phyloP scores from a whole-genome alignment of 23 tunicate genomes.

The Aplidium turbinatum region DNA sequence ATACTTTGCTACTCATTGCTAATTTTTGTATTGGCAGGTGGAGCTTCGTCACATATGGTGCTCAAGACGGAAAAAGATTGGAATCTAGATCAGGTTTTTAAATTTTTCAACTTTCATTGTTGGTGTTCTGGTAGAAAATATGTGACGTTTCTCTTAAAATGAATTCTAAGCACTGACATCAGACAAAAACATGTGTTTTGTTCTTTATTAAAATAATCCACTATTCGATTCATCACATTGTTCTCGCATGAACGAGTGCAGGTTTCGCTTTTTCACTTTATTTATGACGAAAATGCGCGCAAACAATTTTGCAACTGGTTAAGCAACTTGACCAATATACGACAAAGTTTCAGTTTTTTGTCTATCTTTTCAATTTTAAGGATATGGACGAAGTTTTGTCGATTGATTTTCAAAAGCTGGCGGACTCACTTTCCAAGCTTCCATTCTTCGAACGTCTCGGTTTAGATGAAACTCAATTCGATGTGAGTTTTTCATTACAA shows the following conservation, averaged over 20 bases:
- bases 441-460: constrained; percentile 47
- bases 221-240: too few relatives aligned
- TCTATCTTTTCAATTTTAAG: too few relatives aligned
- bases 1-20: too few relatives aligned
- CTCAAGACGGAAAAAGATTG: constrained; percentile 23
- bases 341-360: neutral
- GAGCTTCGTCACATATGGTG: constrained; percentile 16
- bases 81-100: constrained; percentile 15
- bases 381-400: constrained; percentile 33
- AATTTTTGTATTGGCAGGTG: constrained; percentile 30
- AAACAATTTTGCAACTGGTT: neutral
- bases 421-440: constrained; percentile 21
- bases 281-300: neutral
- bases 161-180: too few relatives aligned
- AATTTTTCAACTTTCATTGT: too few relatives aligned
- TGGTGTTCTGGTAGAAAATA: too few relatives aligned
- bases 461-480: constrained; percentile 34
- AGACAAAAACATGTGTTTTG: too few relatives aligned
- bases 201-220: too few relatives aligned
- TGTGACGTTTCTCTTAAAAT: too few relatives aligned
- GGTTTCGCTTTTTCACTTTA: neutral
- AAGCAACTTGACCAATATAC: neutral
- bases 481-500: constrained; percentile 4
- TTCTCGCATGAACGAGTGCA: neutral
- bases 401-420: constrained; percentile 41